Percentiles rank a stretch among this genome's conserved stretches.
Conservation (phyloP, 1,140 invertebrate genomes). For the Galendromus occidentalis region DNA sequence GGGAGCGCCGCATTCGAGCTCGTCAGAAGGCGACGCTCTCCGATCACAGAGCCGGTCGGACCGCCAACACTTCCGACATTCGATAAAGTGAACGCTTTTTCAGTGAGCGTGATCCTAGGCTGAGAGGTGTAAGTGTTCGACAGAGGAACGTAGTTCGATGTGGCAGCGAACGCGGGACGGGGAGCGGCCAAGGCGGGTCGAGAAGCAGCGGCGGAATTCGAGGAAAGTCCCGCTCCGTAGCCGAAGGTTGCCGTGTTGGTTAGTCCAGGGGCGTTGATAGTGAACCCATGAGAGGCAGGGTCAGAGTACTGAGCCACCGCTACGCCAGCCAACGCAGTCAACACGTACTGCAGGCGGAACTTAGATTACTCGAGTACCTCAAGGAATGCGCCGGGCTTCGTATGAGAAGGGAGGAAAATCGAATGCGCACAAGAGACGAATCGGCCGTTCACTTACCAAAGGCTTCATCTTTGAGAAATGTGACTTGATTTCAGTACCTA, state of each 20-base stretch:
- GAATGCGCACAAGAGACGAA: too few species aligned
- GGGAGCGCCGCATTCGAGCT: background rate
- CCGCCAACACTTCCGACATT: slow-evolving; percentile 9
- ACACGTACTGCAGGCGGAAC: background rate
- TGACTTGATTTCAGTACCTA: too few species aligned
- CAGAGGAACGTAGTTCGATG: background rate
- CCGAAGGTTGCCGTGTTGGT: slow-evolving; percentile 2
- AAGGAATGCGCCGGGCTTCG: too few species aligned
- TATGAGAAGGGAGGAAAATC: too few species aligned
- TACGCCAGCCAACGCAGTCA: background rate
- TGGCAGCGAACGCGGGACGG: background rate
- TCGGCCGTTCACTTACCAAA: too few species aligned
- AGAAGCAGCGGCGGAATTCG: background rate
- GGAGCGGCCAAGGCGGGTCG: background rate
- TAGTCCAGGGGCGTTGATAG: slow-evolving; percentile 2
- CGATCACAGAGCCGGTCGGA: slow-evolving; percentile 3
- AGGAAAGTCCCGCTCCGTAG: background rate
- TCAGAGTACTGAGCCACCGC: background rate
- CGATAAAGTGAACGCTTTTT: background rate
- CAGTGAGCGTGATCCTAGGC: background rate
- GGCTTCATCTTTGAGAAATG: too few species aligned
- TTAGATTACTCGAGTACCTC: too few species aligned
- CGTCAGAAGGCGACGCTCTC: background rate
- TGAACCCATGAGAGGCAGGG: background rate
- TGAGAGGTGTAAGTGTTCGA: background rate